Evolutionary conservation across 2,888 invertebrate genomes (phyloP), one percentile per base, ranked within the genome.

Genomic region (Leptogaster cylindrica): DNA sequence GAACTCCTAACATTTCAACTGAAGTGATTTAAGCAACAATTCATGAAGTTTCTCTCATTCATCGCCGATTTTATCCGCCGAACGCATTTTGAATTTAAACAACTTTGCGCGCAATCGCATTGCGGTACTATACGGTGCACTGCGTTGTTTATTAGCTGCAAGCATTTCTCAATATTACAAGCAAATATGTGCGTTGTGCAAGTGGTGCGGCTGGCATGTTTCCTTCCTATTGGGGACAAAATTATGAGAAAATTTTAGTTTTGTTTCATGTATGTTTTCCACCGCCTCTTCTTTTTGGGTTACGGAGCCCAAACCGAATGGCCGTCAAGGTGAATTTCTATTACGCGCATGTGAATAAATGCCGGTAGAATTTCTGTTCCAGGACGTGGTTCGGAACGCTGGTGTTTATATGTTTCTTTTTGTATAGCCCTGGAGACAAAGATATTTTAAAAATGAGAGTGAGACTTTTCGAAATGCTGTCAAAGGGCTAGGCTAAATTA

Each of bases 151-250:
- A 61, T 18, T 61, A 44, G 44, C 44, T 23, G 61, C 27, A 27
- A 61, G 44, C 41, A 61, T 61, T 61, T 61, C 61, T 31, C 61
- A 61, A 61, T 61, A 44, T 61, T 61, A 61, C 61, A 16, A 39
- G 61, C 10, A 44, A 44, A 16, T 27, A 61, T 61, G 44, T n/a
- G 44, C 2, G 28, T 61, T 61, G 61, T 23, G 61, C 61, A 61
- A 61, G 20, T 28, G 28, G 44, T 28, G 20, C 50, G 3, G 44
- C 27, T 61, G 61, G 61, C 28, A 61, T 61, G 61, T 18, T 10
- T 8, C 31, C 23, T n/a, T 25, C 25, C 44, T 61, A 61, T 61
- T 61, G 61, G 20, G 61, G 44, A 41, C 61, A 61, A 16, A 41
- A 44, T 44, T 61, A 44, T 44, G 25, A 44, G 44, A 44, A 61